Percentiles rank a stretch among this genome's conserved stretches.
phyloP scores from a whole-genome alignment of 2,797 vertebrate genomes.

The Pseudochirops cupreus region DNA sequence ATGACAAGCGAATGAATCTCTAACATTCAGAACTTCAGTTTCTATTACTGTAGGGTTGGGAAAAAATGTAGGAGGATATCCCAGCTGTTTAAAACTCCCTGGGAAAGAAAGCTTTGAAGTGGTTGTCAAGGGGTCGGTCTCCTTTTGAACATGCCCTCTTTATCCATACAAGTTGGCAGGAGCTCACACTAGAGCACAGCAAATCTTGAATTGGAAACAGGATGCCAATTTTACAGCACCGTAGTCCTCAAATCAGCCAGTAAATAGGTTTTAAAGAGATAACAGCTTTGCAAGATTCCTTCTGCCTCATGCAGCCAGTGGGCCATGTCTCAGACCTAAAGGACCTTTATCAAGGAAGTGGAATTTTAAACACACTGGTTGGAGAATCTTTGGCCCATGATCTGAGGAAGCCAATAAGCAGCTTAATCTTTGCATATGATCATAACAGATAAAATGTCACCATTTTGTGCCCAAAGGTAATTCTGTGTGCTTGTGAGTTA shows the following conservation, averaged over 20 bases:
- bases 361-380: not conserved
- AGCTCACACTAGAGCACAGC: not conserved
- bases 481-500: too few relatives aligned
- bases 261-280: slow-evolving; percentile 8
- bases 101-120: not conserved
- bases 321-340: not conserved
- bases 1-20: not conserved
- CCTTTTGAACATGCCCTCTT: not conserved
- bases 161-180: slow-evolving; percentile 12
- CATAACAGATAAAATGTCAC: not conserved
- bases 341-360: not conserved
- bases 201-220: not conserved
- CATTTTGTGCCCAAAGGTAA: not conserved
- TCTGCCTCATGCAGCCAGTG: not conserved
- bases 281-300: not conserved
- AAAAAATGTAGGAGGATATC: not conserved
- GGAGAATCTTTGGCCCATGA: not conserved
- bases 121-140: not conserved
- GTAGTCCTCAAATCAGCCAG: not conserved
- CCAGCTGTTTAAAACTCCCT: not conserved
- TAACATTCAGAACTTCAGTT: not conserved
- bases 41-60: not conserved
- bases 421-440: not conserved
- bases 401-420: not conserved
- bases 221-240: not conserved